Evolutionary conservation across 1,140 invertebrate species (phyloP).

Genomic region (Batillaria attramentaria): DNA sequence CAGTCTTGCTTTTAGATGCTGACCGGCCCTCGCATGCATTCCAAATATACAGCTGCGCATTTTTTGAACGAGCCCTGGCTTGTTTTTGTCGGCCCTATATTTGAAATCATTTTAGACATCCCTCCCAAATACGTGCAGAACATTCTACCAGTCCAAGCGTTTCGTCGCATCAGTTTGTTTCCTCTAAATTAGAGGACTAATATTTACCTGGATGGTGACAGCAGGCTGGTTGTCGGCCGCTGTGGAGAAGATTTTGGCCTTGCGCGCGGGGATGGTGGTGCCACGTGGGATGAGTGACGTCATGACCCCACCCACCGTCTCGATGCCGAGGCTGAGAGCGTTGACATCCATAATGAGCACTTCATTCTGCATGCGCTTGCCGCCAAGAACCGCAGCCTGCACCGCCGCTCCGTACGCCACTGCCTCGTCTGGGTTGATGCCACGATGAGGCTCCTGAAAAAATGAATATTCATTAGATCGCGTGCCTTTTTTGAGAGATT

Average conservation of each 20-base stretch:
- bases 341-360: slow-evolving; percentile 95
- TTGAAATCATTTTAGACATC: too few relatives aligned
- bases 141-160: too few relatives aligned
- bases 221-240: slow-evolving; percentile 99
- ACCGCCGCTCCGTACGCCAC: slow-evolving; percentile 96
- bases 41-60: too few relatives aligned
- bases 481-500: too few relatives aligned
- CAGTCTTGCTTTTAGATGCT: too few relatives aligned
- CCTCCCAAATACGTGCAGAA: too few relatives aligned
- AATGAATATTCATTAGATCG: slow-evolving; percentile 9
- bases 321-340: slow-evolving; percentile 98
- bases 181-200: too few relatives aligned
- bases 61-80: too few relatives aligned
- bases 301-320: slow-evolving; percentile 99
- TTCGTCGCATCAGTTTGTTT: too few relatives aligned
- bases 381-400: slow-evolving; percentile 86
- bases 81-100: too few relatives aligned
- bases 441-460: slow-evolving; percentile 89
- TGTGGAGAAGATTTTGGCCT: slow-evolving; percentile 99
- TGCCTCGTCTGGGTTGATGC: slow-evolving; percentile 93
- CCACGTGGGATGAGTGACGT: slow-evolving; percentile 98
- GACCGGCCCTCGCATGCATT: too few relatives aligned
- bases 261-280: slow-evolving; percentile 99
- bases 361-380: slow-evolving; percentile 76
- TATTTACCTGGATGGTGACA: slow-evolving; percentile 93